These are phyloP conservation scores for Polypedilum vanderplanki DNA, from an alignment of 1,140 invertebrate genomes.

Conservation along the genomic window DNA sequence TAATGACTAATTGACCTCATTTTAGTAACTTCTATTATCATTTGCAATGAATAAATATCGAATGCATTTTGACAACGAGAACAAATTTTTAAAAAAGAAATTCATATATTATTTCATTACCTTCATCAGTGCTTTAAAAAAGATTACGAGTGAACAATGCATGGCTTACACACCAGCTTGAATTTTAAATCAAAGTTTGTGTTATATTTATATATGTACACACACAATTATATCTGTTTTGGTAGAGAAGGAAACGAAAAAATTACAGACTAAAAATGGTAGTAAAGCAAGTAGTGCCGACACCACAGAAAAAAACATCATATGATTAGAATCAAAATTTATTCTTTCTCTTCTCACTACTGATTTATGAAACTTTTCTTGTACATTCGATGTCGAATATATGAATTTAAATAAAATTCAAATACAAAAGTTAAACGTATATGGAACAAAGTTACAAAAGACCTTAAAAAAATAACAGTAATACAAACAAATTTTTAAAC, in stretches of 20 bases:
- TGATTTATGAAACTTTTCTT: neutral
- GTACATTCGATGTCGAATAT: neutral
- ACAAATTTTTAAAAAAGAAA: too few relatives aligned
- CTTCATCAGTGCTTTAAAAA: conserved; percentile 9
- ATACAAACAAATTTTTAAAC: too few relatives aligned
- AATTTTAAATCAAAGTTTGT: neutral
- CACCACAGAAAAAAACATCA: neutral
- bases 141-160: neutral
- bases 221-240: neutral
- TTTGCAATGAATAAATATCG: neutral
- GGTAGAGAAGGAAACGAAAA: neutral
- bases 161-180: neutral
- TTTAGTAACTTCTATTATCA: neutral
- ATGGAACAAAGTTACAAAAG: neutral
- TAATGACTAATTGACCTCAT: neutral
- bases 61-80: too few relatives aligned
- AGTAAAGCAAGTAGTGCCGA: neutral
- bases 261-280: neutral
- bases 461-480: too few relatives aligned
- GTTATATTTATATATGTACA: neutral
- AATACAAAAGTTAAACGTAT: neutral
- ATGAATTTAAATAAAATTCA: neutral
- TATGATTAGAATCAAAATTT: neutral
- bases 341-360: neutral
- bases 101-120: too few relatives aligned